Percentiles rank a stretch among this genome's conserved stretches.
These are phyloP conservation scores for Naja naja DNA, from an alignment of 2,113 vertebrate genomes.

Conservation along the genomic window DNA sequence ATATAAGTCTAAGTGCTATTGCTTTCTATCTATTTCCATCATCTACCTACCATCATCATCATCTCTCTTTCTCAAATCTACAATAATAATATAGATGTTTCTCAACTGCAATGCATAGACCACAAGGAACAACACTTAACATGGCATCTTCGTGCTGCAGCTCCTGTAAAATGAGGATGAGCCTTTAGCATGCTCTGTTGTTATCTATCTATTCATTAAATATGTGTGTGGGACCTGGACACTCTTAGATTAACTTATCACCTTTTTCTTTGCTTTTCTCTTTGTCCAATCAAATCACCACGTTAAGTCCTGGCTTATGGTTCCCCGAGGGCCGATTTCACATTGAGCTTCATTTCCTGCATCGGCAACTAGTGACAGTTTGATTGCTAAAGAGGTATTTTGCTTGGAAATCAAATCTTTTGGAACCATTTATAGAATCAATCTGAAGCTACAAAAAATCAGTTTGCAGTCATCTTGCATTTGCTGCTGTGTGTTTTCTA, in stretches of 20 bases:
- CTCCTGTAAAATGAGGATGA: background rate
- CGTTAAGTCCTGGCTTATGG: slow-evolving; percentile 25
- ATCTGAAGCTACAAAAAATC: slow-evolving; percentile 17
- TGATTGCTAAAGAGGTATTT: slow-evolving; percentile 41
- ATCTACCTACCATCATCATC: background rate
- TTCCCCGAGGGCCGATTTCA: slow-evolving; percentile 7
- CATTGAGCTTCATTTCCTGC: slow-evolving; percentile 32
- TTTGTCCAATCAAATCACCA: background rate
- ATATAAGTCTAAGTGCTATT: no score
- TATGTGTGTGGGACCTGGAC: background rate
- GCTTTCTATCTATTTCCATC: no score
- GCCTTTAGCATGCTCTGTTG: background rate
- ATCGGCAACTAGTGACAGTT: slow-evolving; percentile 15
- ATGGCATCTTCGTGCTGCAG: no score
- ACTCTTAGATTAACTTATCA: slow-evolving; percentile 7
- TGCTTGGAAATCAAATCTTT: slow-evolving; percentile 38
- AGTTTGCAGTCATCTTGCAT: slow-evolving; percentile 9
- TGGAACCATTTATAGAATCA: slow-evolving; percentile 30
- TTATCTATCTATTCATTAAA: background rate
- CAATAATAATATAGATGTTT: background rate
- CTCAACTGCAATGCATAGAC: background rate
- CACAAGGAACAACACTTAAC: background rate
- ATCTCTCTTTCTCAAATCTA: background rate
- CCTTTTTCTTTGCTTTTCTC: background rate
- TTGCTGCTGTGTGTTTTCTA: slow-evolving; percentile 24